Evolutionary conservation across 2,888 invertebrate genomes (phyloP), one percentile per base, ranked within the genome.

Genomic region (Campoplex capitator): DNA sequence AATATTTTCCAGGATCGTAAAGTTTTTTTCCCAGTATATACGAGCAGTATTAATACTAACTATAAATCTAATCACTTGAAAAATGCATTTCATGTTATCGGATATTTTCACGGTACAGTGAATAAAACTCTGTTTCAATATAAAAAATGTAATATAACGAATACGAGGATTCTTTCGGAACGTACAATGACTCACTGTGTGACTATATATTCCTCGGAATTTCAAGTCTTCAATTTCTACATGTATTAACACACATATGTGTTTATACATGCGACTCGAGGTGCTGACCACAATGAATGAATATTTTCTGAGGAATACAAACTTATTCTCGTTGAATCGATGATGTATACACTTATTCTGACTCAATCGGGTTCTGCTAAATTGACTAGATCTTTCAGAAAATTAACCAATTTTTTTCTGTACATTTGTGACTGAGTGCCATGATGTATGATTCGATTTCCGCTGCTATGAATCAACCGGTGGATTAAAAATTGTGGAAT

Each of bases 331-430:
- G 35, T 56, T 42, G 56, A 28, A 71, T 23, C 48, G 62, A 68
- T 73, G 77, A 82, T 67, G 77, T n/a, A 16, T 68, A 74, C 77
- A 77, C 77, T 81, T 71, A 45, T 70, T 73, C 73, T 85, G 85
- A 85, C 85, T 85, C 77, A 85, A 73, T 45, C 38, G 45, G 38
- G 32, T 56, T 48, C 23, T 48, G 75, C 45, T 38, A 42, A 32
- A 18, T 75, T 35, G 42, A 28, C 32, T 70, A 16, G 70, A 48
- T 67, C 35, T 67, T 74, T 67, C 23, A 68, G 68, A 68, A 18
- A 38, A 18, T 42, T 54, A 28, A 56, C 28, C 38, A 28, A 35
- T 54, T n/a, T 67, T 23, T 77, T 74, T 9, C 67, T 48, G 58
- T 9, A 32, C 78, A 28, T 54, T 42, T 65, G 65, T 68, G 77